Evolutionary conservation across 2,888 invertebrate species (phyloP).

Genomic region (Lacanobia wlatinum): DNA sequence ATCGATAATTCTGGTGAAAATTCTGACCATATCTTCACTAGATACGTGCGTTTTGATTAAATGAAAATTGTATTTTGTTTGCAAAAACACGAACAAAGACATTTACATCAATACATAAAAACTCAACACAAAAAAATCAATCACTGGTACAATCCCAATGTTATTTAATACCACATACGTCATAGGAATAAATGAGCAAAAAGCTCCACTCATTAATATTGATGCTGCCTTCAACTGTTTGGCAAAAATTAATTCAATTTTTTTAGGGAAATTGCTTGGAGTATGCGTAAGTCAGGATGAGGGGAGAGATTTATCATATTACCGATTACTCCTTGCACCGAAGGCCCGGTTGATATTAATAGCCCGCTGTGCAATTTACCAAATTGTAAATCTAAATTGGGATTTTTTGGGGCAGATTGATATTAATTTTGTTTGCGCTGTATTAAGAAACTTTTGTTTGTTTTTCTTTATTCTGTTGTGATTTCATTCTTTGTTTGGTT

Average conservation of each 20-base stretch:
- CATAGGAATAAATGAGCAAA: slow-evolving; percentile 68
- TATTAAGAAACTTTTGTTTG: not conserved
- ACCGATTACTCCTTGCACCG: slow-evolving; percentile 82
- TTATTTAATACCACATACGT: slow-evolving; percentile 49
- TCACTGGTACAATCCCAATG: slow-evolving; percentile 21
- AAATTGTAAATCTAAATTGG: slow-evolving; percentile 79
- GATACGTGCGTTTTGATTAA: not conserved
- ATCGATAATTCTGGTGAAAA: not conserved
- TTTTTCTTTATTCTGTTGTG: not conserved
- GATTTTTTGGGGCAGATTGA: slow-evolving; percentile 63
- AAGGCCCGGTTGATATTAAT: slow-evolving; percentile 82
- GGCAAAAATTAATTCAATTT: slow-evolving; percentile 87
- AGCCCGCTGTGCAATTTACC: slow-evolving; percentile 81
- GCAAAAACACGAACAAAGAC: not conserved
- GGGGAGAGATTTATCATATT: slow-evolving; percentile 85
- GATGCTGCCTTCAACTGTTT: slow-evolving; percentile 82
- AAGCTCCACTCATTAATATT: slow-evolving; percentile 80
- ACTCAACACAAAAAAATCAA: slow-evolving; percentile 16
- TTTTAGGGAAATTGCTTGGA: slow-evolving; percentile 78
- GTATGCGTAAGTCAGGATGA: slow-evolving; percentile 68
- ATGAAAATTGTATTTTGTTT: not conserved
- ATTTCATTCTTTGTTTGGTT: not conserved
- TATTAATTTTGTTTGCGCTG: slow-evolving; percentile 69
- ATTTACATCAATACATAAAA: not conserved
- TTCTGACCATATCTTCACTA: not conserved